Base-by-base conservation (phyloP, 2,888 invertebrate species). In the Sarcophaga subvicina region DNA sequence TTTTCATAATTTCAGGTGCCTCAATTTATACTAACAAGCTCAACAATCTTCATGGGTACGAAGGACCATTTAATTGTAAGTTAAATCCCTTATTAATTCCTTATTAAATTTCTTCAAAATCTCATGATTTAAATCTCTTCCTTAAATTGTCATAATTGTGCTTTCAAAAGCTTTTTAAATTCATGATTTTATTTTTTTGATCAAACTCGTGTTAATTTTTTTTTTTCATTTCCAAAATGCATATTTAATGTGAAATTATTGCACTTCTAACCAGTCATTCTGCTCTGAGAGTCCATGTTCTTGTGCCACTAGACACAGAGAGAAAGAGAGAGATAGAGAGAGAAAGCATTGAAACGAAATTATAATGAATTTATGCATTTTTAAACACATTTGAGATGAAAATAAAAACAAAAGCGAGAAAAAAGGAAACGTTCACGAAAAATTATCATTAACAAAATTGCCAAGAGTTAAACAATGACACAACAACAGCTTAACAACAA, bases 361-460 rank as follows among this genome's bases (percentile, higher is more conserved):
- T 59, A 54, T 59, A 81, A 62, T 54, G 12, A 49, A 54, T 63
- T 81, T 49, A 8, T 14, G 66, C 71, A 60, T 27, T n/a, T 81
- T 47, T 59, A 63, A 71, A 66, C 66, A 54, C 45, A 62, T 72
- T 45, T 6, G 60, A 83, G 72, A 63, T 37, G 37, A 37, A 37
- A 37, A 37, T 10, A 37, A 37, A 37, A 37, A 8, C 37, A 37
- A 37, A 37, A 37, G 37, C 37, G 37, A 37, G 27, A 37, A 37
- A 37, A 2, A 37, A 27, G n/a, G n/a, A 37, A 37, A 37, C 37
- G 8, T 14, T 37, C 45, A 77, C 20, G 37, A 37, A 37, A 60
- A 77, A 77, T 71, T 66, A 70, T 77, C 60, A 47, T 77, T 71
- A 60, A 71, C 64, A 77, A 17, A 59, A 60, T 77, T 82, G 77